Percentiles rank a stretch among this genome's conserved stretches.
Evolutionary conservation across 1,140 invertebrate genomes (phyloP).

Genomic region (Aphaenogaster ashmeadi): DNA sequence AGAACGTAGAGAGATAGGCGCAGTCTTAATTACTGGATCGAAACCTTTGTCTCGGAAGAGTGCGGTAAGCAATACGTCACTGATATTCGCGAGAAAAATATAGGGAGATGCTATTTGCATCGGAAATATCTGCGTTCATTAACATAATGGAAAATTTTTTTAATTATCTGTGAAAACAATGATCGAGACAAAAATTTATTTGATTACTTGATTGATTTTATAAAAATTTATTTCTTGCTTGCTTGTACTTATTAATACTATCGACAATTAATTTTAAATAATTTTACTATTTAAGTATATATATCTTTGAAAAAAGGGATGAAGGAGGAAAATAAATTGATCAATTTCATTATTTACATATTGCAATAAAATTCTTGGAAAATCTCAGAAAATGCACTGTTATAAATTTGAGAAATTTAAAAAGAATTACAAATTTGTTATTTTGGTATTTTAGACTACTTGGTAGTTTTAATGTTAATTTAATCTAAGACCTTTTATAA

Average conservation of each 20-base stretch:
- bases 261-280: not conserved
- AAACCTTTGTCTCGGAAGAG: conserved; percentile 17
- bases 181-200: not conserved
- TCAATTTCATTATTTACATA: too few relatives aligned
- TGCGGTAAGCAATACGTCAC: not conserved
- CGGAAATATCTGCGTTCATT: not conserved
- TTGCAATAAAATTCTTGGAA: too few relatives aligned
- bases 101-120: not conserved
- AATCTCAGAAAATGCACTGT: too few relatives aligned
- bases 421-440: too few relatives aligned
- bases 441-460: too few relatives aligned
- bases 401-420: too few relatives aligned
- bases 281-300: not conserved
- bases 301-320: too few relatives aligned
- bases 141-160: not conserved
- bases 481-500: too few relatives aligned
- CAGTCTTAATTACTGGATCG: conserved; percentile 3
- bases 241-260: not conserved
- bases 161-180: not conserved
- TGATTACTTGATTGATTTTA: not conserved
- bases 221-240: not conserved
- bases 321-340: too few relatives aligned
- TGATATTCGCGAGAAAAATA: not conserved
- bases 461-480: too few relatives aligned
- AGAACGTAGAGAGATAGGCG: conserved; percentile 16